Evolutionary conservation across 2,888 invertebrate species (phyloP), one percentile per base, ranked within the genome.

Genomic region (Hedychridium roseum): DNA sequence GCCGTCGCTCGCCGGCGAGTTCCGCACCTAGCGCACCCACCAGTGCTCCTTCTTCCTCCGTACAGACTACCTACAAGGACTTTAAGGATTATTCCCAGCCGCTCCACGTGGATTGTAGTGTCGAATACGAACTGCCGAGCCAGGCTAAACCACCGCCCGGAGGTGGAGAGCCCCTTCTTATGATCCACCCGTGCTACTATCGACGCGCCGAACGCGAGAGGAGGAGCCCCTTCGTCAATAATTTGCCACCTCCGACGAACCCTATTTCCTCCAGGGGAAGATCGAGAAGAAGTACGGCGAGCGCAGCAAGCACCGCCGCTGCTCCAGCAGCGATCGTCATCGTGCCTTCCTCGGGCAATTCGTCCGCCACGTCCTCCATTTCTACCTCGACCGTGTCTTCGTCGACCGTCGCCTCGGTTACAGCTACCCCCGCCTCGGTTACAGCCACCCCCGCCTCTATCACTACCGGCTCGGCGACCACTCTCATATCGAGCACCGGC

Each of bases 101-200:
- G 73, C 84, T 92, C 79, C 91, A 92, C 83, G 92, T 92, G 79
- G 92, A 92, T 81, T 92, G 92, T 83, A 91, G 91, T 83, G 92
- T 92, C 72, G 92, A 92, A 82, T 92, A 92, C 84, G 92, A 92
- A 83, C 83, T 92, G 80, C 92, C 92, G 73, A 92, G 91, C 80
- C 90, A 91, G 82, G 91, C 91, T 66, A 91, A 91, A 82, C 92
- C 92, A 68, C 91, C 92, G 68, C 89, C 89, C 76, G 91, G 91
- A 60, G 88, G 78, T 83, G 90, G 77, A 75, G 92, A 92, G 80
- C 92, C 92, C 43, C 83, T 92, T 75, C 85, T 92, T 71, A 92
- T 92, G 91, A 92, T 92, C 78, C 92, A 92, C 82, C 92, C 92
- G 39, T 91, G 91, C 74, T 92, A 92, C 80, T 92, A 92, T 83